Base-by-base conservation (phyloP, 2,888 invertebrate genomes). In the Patella depressa region DNA sequence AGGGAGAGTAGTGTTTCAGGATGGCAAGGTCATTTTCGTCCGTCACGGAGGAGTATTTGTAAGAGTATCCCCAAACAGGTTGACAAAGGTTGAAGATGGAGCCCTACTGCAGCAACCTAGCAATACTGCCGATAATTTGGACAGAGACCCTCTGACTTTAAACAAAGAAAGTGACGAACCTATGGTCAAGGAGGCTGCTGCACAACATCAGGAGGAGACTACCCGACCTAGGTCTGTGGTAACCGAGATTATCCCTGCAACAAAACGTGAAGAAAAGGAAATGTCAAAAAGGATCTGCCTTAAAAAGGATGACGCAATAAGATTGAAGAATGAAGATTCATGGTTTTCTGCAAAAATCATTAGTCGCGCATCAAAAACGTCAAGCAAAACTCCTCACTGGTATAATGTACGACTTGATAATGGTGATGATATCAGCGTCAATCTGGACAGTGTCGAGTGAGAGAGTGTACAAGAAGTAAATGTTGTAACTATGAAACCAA, bases 21-120 rank as follows among this genome's bases (percentile, higher is more conserved):
- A n/a, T n/a, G n/a, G n/a, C n/a, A n/a, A n/a, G n/a, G n/a, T n/a
- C n/a, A n/a, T n/a, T n/a, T n/a, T n/a, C n/a, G n/a, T n/a, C n/a
- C n/a, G n/a, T n/a, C 73, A 73, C 19, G 53, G 73, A 3, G 59
- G 73, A 17, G 19, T 54, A 12, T 73, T 54, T 54, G 59, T 73
- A 17, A 17, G 73, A 54, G 73, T 73, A 9, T 73, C 73, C 19
- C 73, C 54, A 54, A 73, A 73, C 14, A 9, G 73, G n/a, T 54
- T 73, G 45, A 73, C 54, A 19, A 73, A 73, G 34, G 45, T 45
- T 71, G 14, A 29, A 17, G 34, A 71, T 15, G 55, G 17, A 4
- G 14, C 57, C 57, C n/a, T 17, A 14, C n/a, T n/a, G 14, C 57
- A 57, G 57, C 57, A 14, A 14, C 15, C 14, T 17, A 57, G n/a